phyloP scores from a whole-genome alignment of 2,113 vertebrate species.

The Ovibos moschatus region DNA sequence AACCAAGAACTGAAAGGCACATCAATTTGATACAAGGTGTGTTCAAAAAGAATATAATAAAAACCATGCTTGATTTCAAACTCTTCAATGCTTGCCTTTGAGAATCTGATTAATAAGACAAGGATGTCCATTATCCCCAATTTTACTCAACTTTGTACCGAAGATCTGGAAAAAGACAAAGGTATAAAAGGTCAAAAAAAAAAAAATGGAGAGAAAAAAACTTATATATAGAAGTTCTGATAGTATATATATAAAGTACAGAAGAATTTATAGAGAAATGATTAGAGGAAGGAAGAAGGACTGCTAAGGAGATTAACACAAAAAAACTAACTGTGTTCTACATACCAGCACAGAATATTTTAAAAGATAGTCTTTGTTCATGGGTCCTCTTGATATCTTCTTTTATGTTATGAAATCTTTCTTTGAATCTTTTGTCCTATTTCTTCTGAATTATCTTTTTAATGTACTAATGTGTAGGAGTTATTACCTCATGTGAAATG shows the following conservation, averaged over 20 bases:
- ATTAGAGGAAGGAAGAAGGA: background rate
- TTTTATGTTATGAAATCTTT: background rate
- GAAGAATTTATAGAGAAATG: background rate
- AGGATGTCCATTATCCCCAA: background rate
- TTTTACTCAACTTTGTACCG: background rate
- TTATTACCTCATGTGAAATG: background rate
- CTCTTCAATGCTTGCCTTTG: background rate
- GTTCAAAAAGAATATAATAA: background rate
- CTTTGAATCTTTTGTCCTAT: background rate
- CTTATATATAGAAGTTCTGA: background rate
- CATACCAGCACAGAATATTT: background rate
- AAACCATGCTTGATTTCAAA: background rate
- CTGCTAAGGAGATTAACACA: background rate
- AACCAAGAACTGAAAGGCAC: background rate
- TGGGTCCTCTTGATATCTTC: background rate
- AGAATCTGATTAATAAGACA: background rate
- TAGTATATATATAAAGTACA: background rate
- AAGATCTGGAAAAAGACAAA: background rate
- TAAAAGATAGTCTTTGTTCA: constrained; percentile 4
- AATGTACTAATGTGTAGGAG: background rate
- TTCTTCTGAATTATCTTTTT: background rate
- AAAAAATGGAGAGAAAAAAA: background rate
- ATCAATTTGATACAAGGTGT: background rate
- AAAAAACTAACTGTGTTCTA: background rate
- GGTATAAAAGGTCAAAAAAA: background rate